phyloP scores from a whole-genome alignment of 2,113 vertebrate genomes.

The Silurus asotus region DNA sequence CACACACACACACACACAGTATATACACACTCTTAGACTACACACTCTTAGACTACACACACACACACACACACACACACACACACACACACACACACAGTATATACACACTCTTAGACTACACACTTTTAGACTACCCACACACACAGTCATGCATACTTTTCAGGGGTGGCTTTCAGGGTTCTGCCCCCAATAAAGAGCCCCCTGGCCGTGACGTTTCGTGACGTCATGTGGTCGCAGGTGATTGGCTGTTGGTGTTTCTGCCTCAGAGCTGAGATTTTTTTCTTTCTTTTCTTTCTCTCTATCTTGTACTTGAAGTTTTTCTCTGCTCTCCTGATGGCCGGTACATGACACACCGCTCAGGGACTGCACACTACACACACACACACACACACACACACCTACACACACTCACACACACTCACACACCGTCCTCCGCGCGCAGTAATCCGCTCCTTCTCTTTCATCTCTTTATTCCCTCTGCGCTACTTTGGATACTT shows the following conservation, averaged over 20 bases:
- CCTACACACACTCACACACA: too few relatives aligned
- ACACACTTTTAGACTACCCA: background rate
- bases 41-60: too few relatives aligned
- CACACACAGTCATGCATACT: background rate
- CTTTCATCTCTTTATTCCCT: background rate
- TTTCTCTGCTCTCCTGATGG: conserved; percentile 16
- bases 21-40: background rate
- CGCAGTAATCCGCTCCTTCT: background rate
- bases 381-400: background rate
- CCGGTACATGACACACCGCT: conserved; percentile 22
- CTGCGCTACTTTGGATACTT: conserved; percentile 7
- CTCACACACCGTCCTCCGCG: too few relatives aligned
- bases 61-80: background rate
- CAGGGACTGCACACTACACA: background rate
- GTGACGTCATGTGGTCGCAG: conserved; percentile 14
- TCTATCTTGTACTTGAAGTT: conserved; percentile 15
- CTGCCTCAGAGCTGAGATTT: background rate
- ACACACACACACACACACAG: background rate
- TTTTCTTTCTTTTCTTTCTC: conserved; percentile 10
- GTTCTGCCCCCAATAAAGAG: conserved; percentile 35
- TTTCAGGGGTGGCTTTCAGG: conserved; percentile 8
- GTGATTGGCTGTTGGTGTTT: conserved; percentile 28
- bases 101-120: background rate
- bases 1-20: background rate
- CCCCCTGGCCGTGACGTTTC: conserved; percentile 28